phyloP scores from a whole-genome alignment of 1,140 invertebrate species.

The Eurosta solidaginis region DNA sequence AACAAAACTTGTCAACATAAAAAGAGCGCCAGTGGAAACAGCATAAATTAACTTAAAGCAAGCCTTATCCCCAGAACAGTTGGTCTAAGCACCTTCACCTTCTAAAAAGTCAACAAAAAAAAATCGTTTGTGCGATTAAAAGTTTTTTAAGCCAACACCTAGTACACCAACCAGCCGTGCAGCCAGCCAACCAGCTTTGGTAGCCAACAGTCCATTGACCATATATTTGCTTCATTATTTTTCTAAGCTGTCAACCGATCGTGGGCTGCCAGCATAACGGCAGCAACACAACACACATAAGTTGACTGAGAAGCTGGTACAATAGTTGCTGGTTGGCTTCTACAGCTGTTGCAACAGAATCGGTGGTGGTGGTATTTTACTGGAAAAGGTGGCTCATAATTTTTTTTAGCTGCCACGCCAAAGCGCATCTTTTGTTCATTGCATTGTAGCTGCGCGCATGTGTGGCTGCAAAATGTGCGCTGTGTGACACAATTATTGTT shows the following conservation, averaged over 20 bases:
- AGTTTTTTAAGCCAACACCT: too few species aligned
- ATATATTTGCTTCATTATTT: slow-evolving; percentile 27
- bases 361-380: not conserved
- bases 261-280: not conserved
- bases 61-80: not conserved
- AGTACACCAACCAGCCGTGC: not conserved
- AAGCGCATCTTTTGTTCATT: not conserved
- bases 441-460: not conserved
- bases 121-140: not conserved
- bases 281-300: not conserved
- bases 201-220: slow-evolving; percentile 42
- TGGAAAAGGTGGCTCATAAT: slow-evolving; percentile 1
- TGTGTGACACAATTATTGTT: slow-evolving; percentile 16
- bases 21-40: not conserved
- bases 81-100: not conserved
- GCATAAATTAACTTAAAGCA: not conserved
- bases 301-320: not conserved
- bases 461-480: not conserved
- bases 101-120: not conserved
- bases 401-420: not conserved
- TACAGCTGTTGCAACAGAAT: not conserved
- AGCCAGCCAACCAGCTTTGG: slow-evolving; percentile 21
- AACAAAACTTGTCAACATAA: not conserved
- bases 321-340: not conserved
- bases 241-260: not conserved